Evolutionary conservation across 2,113 vertebrate genomes (phyloP), one percentile per base, ranked within the genome.

Genomic region (Bolborhynchus lineola): DNA sequence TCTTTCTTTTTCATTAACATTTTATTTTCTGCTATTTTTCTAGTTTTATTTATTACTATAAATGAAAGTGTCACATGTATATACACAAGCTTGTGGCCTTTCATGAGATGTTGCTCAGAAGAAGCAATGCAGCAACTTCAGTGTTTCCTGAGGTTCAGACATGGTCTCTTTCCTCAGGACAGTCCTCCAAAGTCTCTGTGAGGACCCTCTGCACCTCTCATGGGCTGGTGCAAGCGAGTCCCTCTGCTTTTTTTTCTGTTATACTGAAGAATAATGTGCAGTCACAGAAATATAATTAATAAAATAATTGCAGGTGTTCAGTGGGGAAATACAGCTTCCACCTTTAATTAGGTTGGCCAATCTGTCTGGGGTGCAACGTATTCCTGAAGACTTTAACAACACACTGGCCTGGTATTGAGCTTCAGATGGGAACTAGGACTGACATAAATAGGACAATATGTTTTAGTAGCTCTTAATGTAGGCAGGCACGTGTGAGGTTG

Each of bases 11-110:
- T 52, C 16, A 71, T 52, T 60, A 49, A 8, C 4, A 5, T 76
- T 82, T 84, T 64, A 64, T 72, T 63, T 85, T 74, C 57, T 82
- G 24, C 4, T 82, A 14, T 50, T 94, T 92, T 47, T 41, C 57
- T 41, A 12, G 5, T 71, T 94, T 67, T 35, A 46, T 63, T 83
- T 83, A 71, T 68, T 84, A 31, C 31, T 65, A 13, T 35, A 69
- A 89, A 65, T 60, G 7, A 83, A 90, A 92, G 5, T 19, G 25
- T 41, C 31, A 70, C 28, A 83, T n/a, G 37, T 28, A 12, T 31
- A 29, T 28, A 46, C 16, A 57, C 46, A 62, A 59, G 5, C 13
- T 74, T 53, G 33, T 84, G 62, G 19, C 29, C 31, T 47, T 83
- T 57, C 57, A 59, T 46, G 57, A 82, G 37, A 31, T 57, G 72